phyloP scores from a whole-genome alignment of 2,797 vertebrate genomes.

The Xyrichtys novacula region DNA sequence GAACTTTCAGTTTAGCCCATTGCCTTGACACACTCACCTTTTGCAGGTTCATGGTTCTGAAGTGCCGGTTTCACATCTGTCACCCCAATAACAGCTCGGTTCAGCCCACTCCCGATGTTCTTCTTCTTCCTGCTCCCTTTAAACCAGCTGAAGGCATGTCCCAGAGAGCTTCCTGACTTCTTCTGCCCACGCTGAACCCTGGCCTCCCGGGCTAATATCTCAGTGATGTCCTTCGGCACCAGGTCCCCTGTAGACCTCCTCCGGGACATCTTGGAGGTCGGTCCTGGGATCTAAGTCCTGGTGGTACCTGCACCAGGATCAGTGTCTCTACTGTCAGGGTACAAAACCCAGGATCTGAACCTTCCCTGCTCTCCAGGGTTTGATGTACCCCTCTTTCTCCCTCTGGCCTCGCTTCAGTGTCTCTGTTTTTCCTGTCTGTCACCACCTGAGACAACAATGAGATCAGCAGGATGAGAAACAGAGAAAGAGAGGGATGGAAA shows the following conservation, averaged over 20 bases:
- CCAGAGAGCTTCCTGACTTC: conserved; percentile 86
- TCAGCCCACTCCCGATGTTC: conserved; percentile 62
- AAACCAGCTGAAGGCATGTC: conserved; percentile 91
- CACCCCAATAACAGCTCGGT: conserved; percentile 35
- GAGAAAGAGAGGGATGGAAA: conserved; percentile 21
- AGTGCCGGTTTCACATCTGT: conserved; percentile 62
- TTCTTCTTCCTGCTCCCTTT: conserved; percentile 86
- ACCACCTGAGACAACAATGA: conserved; percentile 77
- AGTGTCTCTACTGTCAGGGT: conserved; percentile 3
- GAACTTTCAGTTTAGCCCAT: not conserved
- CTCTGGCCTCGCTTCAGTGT: conserved; percentile 46
- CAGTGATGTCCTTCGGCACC: conserved; percentile 85
- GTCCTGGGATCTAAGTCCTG: conserved; percentile 34
- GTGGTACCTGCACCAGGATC: conserved; percentile 9
- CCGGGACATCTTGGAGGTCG: conserved; percentile 81
- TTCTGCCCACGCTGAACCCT: conserved; percentile 83
- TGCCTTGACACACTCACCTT: conserved; percentile 70
- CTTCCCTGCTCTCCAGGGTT: conserved; percentile 11
- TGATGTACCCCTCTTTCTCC: conserved; percentile 30
- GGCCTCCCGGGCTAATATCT: conserved; percentile 82
- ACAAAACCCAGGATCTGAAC: conserved; percentile 21
- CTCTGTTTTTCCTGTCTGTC: conserved; percentile 57
- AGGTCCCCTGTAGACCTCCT: conserved; percentile 84
- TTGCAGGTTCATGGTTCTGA: conserved; percentile 69
- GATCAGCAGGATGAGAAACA: conserved; percentile 57